Evolutionary conservation across 2,113 vertebrate species (phyloP).

Genomic region (Orientallactaga bullata): DNA sequence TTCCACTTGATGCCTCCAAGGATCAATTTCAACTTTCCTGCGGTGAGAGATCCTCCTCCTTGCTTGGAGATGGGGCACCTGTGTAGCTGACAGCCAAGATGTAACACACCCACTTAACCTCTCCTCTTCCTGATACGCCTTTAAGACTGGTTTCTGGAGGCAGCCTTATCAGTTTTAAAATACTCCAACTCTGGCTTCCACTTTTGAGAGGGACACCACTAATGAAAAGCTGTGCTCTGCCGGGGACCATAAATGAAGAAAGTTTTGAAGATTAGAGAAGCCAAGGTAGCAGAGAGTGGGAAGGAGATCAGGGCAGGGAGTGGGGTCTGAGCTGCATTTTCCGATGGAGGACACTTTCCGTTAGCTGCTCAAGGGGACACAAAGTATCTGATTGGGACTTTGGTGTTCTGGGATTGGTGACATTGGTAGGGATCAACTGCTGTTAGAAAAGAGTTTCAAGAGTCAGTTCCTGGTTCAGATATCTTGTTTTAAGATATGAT

Average conservation of each 20-base stretch:
- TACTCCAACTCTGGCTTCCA: neutral
- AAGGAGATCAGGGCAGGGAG: neutral
- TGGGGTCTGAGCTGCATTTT: neutral
- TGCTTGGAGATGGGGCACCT: neutral
- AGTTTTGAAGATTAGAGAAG: conserved; percentile 31
- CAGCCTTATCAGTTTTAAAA: neutral
- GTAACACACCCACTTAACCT: neutral
- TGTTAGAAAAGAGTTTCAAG: neutral
- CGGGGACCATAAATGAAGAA: neutral
- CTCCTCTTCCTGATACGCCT: neutral
- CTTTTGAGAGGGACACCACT: neutral
- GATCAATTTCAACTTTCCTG: no score
- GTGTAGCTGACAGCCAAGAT: neutral
- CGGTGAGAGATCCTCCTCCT: neutral
- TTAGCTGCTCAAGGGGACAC: neutral
- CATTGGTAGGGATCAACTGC: neutral
- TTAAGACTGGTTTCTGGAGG: rapidly evolving
- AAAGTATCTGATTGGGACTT: neutral
- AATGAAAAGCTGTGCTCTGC: neutral
- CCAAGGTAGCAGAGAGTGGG: neutral
- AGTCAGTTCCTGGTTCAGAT: neutral
- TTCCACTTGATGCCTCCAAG: no score
- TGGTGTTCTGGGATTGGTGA: neutral
- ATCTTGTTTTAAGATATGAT: neutral
- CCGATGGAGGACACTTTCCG: neutral